Evolutionary conservation across 2,797 vertebrate species (phyloP).

Genomic region (Mormyrus hasselquistii): DNA sequence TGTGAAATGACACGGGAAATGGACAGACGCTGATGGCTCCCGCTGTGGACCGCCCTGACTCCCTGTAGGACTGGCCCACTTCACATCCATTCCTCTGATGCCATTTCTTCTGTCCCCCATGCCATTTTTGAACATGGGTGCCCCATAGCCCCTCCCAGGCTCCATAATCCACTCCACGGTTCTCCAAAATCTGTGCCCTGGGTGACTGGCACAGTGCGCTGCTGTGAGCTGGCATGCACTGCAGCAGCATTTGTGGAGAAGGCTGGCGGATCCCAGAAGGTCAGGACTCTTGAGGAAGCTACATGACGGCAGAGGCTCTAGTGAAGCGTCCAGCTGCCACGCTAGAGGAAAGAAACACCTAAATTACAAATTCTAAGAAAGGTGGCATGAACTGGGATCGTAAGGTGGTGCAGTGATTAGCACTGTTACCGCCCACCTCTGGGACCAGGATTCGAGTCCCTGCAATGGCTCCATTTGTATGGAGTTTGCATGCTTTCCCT

Average conservation of each 20-base stretch:
- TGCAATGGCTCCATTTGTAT: not conserved
- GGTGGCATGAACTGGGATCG: not conserved
- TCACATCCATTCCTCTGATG: not conserved
- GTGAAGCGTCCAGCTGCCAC: not conserved
- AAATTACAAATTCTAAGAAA: not conserved
- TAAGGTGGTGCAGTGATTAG: not conserved
- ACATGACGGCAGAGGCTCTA: not conserved
- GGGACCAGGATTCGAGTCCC: not conserved
- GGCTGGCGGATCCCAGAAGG: not conserved
- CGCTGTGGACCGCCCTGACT: not conserved
- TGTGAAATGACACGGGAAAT: not conserved
- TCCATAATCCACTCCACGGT: not conserved
- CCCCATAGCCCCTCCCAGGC: not conserved
- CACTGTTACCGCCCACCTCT: not conserved
- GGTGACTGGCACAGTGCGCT: not conserved
- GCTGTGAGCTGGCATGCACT: not conserved
- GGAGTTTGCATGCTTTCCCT: not conserved
- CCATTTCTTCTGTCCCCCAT: conserved; percentile 15
- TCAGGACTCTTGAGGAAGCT: not conserved
- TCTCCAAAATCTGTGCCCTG: not conserved
- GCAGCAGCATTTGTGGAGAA: not conserved
- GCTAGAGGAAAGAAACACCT: not conserved
- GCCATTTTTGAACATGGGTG: not conserved
- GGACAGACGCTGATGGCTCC: not conserved
- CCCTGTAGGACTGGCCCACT: not conserved